These are phyloP conservation scores for Priocnemis perturbator DNA, from an alignment of 2,888 invertebrate species.

Conservation along the genomic window DNA sequence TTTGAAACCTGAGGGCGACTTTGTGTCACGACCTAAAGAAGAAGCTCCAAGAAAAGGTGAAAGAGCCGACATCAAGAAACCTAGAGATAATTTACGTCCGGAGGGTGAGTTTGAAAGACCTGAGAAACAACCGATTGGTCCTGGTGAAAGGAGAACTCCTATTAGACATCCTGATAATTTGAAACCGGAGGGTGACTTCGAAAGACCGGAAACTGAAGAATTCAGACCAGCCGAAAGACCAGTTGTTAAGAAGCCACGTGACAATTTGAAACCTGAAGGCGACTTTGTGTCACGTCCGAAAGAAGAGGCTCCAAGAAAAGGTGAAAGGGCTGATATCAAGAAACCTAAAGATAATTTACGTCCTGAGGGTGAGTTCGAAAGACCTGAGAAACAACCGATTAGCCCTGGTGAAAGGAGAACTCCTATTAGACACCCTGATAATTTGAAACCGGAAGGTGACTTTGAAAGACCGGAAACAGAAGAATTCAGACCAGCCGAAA, in stretches of 20 bases:
- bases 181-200: slow-evolving; percentile 78
- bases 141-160: slow-evolving; percentile 73
- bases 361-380: slow-evolving; percentile 62
- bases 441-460: slow-evolving; percentile 76
- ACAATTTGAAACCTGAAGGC: slow-evolving; percentile 77
- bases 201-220: slow-evolving; percentile 74
- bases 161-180: slow-evolving; percentile 77
- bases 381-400: slow-evolving; percentile 47
- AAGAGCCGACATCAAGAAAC: slow-evolving; percentile 55
- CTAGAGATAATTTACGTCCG: slow-evolving; percentile 74
- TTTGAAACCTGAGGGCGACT: slow-evolving; percentile 77
- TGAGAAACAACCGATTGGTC: slow-evolving; percentile 75
- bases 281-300: slow-evolving; percentile 69
- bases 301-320: slow-evolving; percentile 59
- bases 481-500: slow-evolving; percentile 72
- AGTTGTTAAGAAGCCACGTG: slow-evolving; percentile 59
- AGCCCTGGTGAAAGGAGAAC: slow-evolving; percentile 70
- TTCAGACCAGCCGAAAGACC: slow-evolving; percentile 70
- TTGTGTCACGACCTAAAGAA: slow-evolving; percentile 76
- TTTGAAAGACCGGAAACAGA: slow-evolving; percentile 62
- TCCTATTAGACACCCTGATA: slow-evolving; percentile 77
- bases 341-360: slow-evolving; percentile 62
- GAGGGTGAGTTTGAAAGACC: slow-evolving; percentile 78
- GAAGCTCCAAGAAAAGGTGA: slow-evolving; percentile 61
- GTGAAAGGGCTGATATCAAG: slow-evolving; percentile 40